Conservation (phyloP, 2,797 vertebrate genomes). For the Lepilemur ruficaudatus region DNA sequence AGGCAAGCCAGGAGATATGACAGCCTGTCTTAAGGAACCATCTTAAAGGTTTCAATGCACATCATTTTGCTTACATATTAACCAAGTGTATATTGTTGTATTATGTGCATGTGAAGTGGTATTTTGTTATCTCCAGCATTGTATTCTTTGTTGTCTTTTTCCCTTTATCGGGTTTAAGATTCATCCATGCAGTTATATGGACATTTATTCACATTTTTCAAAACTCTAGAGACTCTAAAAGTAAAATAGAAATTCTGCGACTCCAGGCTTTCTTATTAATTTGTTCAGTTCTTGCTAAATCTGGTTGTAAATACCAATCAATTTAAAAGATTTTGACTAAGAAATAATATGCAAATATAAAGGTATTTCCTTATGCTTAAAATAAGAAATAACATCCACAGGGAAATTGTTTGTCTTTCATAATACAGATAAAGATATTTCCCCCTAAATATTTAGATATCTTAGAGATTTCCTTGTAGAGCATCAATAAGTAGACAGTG, state of each 20-base stretch:
- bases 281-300: neutral
- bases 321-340: neutral
- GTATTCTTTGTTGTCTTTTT: neutral
- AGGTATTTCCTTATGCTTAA: neutral
- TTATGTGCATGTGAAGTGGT: neutral
- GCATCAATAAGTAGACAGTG: neutral
- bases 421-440: neutral
- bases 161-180: neutral
- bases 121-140: neutral
- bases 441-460: neutral
- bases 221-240: neutral
- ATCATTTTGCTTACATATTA: neutral
- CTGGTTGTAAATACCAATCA: neutral
- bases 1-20: neutral
- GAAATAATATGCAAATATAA: neutral
- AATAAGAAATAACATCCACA: neutral
- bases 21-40: neutral
- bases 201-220: neutral
- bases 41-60: neutral
- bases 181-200: neutral
- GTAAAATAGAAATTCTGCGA: neutral
- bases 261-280: neutral
- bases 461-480: neutral
- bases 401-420: neutral
- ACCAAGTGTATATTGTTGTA: too few relatives aligned